phyloP scores from a whole-genome alignment of 2,113 vertebrate genomes.

The Pluvianellus socialis region DNA sequence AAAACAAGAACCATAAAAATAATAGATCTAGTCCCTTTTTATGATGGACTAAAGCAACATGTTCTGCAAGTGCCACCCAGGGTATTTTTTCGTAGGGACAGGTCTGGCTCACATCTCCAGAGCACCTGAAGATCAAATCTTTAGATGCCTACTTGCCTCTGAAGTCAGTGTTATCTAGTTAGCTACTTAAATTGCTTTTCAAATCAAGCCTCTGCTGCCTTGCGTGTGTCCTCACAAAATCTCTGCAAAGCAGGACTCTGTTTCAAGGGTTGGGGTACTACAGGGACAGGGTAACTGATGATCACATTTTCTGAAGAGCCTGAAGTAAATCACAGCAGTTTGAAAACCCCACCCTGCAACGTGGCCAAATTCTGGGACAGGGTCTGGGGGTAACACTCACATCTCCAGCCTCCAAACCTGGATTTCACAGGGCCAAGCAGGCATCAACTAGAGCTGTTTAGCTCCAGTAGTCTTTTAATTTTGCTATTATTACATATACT shows the following conservation, averaged over 20 bases:
- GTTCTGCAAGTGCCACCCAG: not conserved
- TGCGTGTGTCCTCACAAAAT: not conserved
- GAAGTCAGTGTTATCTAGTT: not conserved
- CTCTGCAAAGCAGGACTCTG: not conserved
- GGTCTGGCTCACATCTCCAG: not conserved
- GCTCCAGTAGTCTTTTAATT: not conserved
- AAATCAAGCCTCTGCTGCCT: not conserved
- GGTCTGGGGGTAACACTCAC: not conserved
- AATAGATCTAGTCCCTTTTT: not conserved
- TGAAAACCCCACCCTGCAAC: not conserved
- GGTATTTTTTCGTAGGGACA: not conserved
- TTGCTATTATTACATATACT: slow-evolving; percentile 19
- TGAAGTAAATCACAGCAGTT: not conserved
- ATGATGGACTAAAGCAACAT: not conserved
- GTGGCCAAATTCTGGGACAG: not conserved
- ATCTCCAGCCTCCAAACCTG: not conserved
- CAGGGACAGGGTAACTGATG: not conserved
- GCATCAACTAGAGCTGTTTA: not conserved
- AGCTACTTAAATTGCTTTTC: not conserved
- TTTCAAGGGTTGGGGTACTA: not conserved
- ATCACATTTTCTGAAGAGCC: not conserved
- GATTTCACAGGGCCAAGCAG: not conserved
- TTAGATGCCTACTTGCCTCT: not conserved
- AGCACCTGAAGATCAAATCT: not conserved
- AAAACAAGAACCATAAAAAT: not conserved